phyloP scores from a whole-genome alignment of 2,888 invertebrate genomes.

The Uloborus plumipes region DNA sequence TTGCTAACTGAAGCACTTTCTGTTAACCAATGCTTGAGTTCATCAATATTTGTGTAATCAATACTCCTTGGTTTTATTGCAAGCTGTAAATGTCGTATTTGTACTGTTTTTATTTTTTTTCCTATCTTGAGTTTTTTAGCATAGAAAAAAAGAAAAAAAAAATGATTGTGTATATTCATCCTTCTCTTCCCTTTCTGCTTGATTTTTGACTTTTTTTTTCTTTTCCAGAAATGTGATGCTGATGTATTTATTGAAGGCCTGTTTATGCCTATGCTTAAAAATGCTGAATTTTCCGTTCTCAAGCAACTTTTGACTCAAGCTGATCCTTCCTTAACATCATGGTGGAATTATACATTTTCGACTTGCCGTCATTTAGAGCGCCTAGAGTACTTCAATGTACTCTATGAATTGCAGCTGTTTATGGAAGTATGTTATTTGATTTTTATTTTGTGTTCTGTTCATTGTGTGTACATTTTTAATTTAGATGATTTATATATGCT shows the following conservation, averaged over 20 bases:
- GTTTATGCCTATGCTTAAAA: conserved; percentile 69
- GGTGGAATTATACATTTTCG: conserved; percentile 70
- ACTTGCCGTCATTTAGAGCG: conserved; percentile 70
- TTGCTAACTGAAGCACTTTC: no score
- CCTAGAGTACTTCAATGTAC: conserved; percentile 69
- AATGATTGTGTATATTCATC: background rate
- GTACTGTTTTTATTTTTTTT: no score
- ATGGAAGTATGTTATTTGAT: conserved; percentile 71
- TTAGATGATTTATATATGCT: background rate
- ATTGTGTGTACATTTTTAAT: background rate
- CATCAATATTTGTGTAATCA: no score
- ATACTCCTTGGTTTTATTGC: no score
- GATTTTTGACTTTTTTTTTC: conserved; percentile 2
- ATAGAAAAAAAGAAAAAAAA: no score
- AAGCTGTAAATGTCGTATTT: no score
- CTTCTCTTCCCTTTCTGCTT: no score
- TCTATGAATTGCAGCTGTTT: conserved; percentile 72
- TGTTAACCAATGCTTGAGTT: no score
- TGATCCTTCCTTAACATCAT: conserved; percentile 70
- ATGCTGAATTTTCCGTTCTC: conserved; percentile 36
- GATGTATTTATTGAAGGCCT: conserved; percentile 71
- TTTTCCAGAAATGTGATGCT: conserved; percentile 55
- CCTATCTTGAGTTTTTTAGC: no score
- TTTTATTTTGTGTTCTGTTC: background rate
- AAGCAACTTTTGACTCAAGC: conserved; percentile 61